Conservation (phyloP, 2,797 vertebrate species). For the Rhodeus uyekii region DNA sequence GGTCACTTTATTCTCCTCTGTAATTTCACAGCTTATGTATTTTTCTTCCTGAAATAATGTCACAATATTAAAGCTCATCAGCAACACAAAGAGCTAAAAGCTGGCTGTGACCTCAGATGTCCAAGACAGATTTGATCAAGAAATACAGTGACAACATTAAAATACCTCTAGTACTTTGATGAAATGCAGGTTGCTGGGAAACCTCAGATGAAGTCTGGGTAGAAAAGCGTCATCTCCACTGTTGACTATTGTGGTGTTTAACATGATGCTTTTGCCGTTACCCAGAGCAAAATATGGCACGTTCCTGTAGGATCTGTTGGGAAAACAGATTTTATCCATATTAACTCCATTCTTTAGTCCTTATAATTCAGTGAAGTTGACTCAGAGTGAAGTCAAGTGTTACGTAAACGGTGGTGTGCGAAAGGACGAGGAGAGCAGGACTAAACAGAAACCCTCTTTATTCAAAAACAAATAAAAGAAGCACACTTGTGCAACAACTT, state of each 20-base stretch:
- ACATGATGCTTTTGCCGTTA: conserved; percentile 78
- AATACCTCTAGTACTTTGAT: conserved; percentile 79
- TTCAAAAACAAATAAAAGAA: no score
- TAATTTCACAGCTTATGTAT: conserved; percentile 82
- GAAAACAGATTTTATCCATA: neutral
- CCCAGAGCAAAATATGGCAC: conserved; percentile 83
- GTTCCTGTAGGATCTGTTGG: conserved; percentile 75
- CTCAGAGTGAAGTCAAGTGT: neutral
- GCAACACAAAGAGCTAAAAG: neutral
- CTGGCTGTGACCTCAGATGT: neutral
- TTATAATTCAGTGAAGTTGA: neutral
- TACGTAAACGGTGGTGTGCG: no score
- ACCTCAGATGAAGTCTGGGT: conserved; percentile 78
- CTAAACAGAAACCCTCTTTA: no score
- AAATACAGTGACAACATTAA: neutral
- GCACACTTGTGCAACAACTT: no score
- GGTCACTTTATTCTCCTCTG: conserved; percentile 73
- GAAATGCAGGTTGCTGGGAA: conserved; percentile 87
- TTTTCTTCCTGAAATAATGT: conserved; percentile 81
- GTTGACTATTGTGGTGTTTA: conserved; percentile 84
- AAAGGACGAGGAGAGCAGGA: no score
- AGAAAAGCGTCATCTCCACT: conserved; percentile 90
- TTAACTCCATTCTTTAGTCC: neutral
- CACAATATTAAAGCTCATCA: conserved; percentile 34
- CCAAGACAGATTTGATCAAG: neutral